A percentile compares a stretch with the other conserved stretches of the same genome.
These are phyloP conservation scores for Stenopsyche tienmushanensis DNA, from an alignment of 1,140 invertebrate genomes.

Conservation along the genomic window DNA sequence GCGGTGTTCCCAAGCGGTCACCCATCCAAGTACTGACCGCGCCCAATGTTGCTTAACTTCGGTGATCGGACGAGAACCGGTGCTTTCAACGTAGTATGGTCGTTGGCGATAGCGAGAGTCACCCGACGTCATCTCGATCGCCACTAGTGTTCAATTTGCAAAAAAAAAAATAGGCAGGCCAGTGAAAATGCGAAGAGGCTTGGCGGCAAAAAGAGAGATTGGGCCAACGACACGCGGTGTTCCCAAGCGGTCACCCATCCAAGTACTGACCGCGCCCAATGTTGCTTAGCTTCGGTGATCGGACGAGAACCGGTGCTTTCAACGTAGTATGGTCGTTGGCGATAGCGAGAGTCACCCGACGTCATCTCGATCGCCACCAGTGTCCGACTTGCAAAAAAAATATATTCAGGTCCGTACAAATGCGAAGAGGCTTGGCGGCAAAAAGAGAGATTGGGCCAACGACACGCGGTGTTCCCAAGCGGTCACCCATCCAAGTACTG, in stretches of 20 bases:
- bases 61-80: constrained; percentile 42
- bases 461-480: constrained; percentile 40
- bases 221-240: constrained; percentile 38
- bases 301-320: constrained; percentile 34
- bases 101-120: too few relatives aligned
- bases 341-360: too few relatives aligned
- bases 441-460: too few relatives aligned
- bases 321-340: constrained; percentile 30
- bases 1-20: constrained; percentile 41
- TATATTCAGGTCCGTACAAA: too few relatives aligned
- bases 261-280: constrained; percentile 38
- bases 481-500: constrained; percentile 41
- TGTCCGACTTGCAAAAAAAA: too few relatives aligned
- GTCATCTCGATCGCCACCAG: too few relatives aligned
- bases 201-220: too few relatives aligned
- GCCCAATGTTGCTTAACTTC: constrained; percentile 41
- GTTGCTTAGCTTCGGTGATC: constrained; percentile 37
- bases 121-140: too few relatives aligned
- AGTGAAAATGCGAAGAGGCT: too few relatives aligned
- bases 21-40: constrained; percentile 41
- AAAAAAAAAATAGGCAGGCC: too few relatives aligned
- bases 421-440: too few relatives aligned
- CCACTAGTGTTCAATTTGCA: too few relatives aligned
- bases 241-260: constrained; percentile 39
- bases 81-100: constrained; percentile 40